These are phyloP conservation scores for Delichon dasypus DNA, from an alignment of 2,797 vertebrate species.

Conservation along the genomic window DNA sequence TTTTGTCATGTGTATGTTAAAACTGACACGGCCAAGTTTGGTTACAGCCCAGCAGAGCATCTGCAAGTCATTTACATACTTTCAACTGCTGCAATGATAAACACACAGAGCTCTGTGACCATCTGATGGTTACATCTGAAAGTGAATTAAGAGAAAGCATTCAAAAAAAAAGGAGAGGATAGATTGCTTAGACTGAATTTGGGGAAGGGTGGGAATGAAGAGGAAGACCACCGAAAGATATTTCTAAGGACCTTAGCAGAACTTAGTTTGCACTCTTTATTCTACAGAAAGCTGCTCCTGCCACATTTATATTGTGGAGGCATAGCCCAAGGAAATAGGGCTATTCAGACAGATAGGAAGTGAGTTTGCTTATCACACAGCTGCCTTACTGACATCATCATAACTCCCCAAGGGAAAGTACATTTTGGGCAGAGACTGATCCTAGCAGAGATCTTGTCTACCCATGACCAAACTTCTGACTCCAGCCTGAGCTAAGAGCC, in stretches of 20 bases:
- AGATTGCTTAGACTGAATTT: background rate
- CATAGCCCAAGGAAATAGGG: background rate
- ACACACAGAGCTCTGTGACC: slow-evolving; percentile 19
- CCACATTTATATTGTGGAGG: background rate
- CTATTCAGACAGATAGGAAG: background rate
- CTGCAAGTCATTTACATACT: slow-evolving; percentile 60
- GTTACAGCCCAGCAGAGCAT: slow-evolving; percentile 36
- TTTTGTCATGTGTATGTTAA: slow-evolving; percentile 37
- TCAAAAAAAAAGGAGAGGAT: slow-evolving; percentile 10
- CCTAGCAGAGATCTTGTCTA: background rate
- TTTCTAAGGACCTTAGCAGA: background rate
- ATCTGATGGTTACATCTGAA: slow-evolving; percentile 13
- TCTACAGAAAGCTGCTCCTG: background rate
- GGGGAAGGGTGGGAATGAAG: background rate
- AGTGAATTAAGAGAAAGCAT: slow-evolving; percentile 24
- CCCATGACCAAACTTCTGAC: background rate
- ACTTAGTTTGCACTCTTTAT: background rate
- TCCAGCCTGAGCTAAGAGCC: background rate
- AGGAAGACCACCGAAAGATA: background rate
- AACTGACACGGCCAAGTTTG: slow-evolving; percentile 42
- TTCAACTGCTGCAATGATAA: slow-evolving; percentile 40
- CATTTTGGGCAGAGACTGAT: background rate
- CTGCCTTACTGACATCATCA: background rate
- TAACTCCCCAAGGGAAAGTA: background rate
- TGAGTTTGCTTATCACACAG: background rate